Percentiles rank a stretch among this genome's conserved stretches.
Evolutionary conservation across 2,797 vertebrate genomes (phyloP).

Genomic region (Liasis olivaceus): DNA sequence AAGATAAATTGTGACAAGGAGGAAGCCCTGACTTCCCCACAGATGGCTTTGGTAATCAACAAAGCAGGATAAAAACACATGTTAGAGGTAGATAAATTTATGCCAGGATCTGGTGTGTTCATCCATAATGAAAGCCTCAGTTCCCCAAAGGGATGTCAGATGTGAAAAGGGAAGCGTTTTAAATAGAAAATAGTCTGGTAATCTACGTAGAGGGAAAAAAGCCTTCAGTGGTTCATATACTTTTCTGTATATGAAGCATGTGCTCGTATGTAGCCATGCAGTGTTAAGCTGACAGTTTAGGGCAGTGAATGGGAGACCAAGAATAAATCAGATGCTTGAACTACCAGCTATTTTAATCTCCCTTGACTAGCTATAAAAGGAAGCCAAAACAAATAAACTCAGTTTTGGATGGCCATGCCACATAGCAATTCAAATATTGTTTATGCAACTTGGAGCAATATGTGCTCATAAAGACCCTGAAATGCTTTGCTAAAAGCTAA

Average conservation of each 20-base stretch:
- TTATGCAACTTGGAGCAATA: constrained; percentile 58
- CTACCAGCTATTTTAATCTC: constrained; percentile 49
- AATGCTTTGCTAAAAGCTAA: constrained; percentile 54
- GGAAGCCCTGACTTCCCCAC: constrained; percentile 25
- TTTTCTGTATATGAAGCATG: constrained; percentile 28
- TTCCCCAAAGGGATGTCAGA: constrained; percentile 63
- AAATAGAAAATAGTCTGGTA: constrained; percentile 69
- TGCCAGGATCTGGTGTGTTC: constrained; percentile 62
- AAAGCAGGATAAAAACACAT: constrained; percentile 54
- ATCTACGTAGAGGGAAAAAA: constrained; percentile 45
- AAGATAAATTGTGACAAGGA: constrained; percentile 41
- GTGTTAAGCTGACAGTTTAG: constrained; percentile 40
- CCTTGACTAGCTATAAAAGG: constrained; percentile 39
- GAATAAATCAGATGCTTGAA: constrained; percentile 50
- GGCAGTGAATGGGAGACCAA: constrained; percentile 43
- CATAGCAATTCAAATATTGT: constrained; percentile 45
- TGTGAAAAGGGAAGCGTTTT: constrained; percentile 61
- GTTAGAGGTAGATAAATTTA: constrained; percentile 64
- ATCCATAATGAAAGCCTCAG: constrained; percentile 61
- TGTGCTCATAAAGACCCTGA: constrained; percentile 45
- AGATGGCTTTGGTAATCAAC: constrained; percentile 55
- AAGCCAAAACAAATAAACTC: constrained; percentile 24
- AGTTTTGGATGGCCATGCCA: constrained; percentile 44
- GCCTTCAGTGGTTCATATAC: constrained; percentile 7
- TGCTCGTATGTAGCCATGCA: constrained; percentile 47